phyloP scores from a whole-genome alignment of 2,888 invertebrate genomes.

The Scaptomyza tumidula region DNA sequence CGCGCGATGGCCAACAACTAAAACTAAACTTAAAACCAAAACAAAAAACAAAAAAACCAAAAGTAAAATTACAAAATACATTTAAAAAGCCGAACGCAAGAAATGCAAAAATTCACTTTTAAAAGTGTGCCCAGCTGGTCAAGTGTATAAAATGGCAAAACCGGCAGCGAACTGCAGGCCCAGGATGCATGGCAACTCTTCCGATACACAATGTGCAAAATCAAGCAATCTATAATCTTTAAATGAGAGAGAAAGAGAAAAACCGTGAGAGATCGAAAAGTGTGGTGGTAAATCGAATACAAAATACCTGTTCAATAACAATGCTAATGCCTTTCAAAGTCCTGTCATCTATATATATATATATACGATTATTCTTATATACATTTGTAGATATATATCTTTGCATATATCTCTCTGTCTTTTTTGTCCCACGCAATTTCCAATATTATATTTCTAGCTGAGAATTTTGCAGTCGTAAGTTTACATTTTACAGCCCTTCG shows the following conservation, averaged over 20 bases:
- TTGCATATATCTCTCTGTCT: slow-evolving; percentile 38
- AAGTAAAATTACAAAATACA: slow-evolving; percentile 54
- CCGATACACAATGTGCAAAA: slow-evolving; percentile 35
- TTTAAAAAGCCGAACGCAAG: slow-evolving; percentile 63
- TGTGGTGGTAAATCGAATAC: slow-evolving; percentile 81
- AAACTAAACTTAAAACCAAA: slow-evolving; percentile 78
- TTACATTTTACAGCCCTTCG: slow-evolving; percentile 75
- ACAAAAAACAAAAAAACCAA: slow-evolving; percentile 54
- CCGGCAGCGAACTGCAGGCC: slow-evolving; percentile 48
- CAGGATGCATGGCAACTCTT: slow-evolving; percentile 43
- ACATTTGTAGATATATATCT: slow-evolving; percentile 37
- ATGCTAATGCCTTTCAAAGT: slow-evolving; percentile 76
- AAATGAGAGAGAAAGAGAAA: slow-evolving; percentile 29
- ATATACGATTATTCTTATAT: slow-evolving; percentile 50
- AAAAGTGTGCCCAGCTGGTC: slow-evolving; percentile 61
- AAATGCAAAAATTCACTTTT: slow-evolving; percentile 60
- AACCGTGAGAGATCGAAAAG: slow-evolving; percentile 44
- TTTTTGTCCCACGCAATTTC: slow-evolving; percentile 51
- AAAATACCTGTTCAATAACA: slow-evolving; percentile 61
- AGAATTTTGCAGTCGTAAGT: slow-evolving; percentile 71
- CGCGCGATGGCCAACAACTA: slow-evolving; percentile 85
- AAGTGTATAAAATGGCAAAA: slow-evolving; percentile 45
- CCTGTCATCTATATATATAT: slow-evolving; percentile 73
- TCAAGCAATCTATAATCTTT: slow-evolving; percentile 44
- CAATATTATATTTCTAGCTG: slow-evolving; percentile 52